These are phyloP conservation scores for Parauchenoglanis punctatus DNA, from an alignment of 2,797 vertebrate genomes.

Conservation along the genomic window DNA sequence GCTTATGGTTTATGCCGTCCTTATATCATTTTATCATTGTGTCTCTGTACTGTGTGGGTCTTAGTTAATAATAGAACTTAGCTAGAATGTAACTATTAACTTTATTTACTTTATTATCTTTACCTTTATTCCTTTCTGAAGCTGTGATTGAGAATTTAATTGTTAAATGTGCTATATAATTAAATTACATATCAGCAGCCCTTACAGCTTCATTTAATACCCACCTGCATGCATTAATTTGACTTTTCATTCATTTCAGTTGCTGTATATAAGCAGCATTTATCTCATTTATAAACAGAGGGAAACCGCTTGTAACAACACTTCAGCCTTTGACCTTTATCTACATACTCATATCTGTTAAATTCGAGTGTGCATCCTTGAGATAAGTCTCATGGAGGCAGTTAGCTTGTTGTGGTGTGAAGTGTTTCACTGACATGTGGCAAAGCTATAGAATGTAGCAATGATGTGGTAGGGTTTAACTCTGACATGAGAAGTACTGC, in stretches of 20 bases:
- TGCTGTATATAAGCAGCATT: background rate
- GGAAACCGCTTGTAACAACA: background rate
- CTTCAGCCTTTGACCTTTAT: background rate
- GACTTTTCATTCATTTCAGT: background rate
- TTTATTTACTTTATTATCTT: too few species aligned
- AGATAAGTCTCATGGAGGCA: conserved; percentile 46
- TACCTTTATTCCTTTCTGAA: background rate
- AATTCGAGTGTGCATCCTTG: conserved; percentile 36
- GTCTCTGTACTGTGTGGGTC: background rate
- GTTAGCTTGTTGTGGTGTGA: conserved; percentile 5
- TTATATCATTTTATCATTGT: background rate
- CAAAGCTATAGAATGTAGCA: conserved; percentile 28
- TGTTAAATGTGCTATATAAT: background rate
- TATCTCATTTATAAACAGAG: conserved; percentile 3
- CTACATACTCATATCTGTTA: conserved; percentile 12
- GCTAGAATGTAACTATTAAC: too few species aligned
- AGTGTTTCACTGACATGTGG: conserved; percentile 12
- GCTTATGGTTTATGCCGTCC: background rate
- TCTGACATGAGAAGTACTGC: background rate
- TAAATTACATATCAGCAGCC: background rate
- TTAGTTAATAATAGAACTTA: background rate
- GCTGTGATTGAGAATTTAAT: background rate
- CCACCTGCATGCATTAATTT: background rate
- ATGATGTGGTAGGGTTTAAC: conserved; percentile 16
- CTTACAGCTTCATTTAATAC: background rate